Base-by-base conservation (phyloP, 2,888 invertebrate genomes). In the Eutolmus rufibarbis region DNA sequence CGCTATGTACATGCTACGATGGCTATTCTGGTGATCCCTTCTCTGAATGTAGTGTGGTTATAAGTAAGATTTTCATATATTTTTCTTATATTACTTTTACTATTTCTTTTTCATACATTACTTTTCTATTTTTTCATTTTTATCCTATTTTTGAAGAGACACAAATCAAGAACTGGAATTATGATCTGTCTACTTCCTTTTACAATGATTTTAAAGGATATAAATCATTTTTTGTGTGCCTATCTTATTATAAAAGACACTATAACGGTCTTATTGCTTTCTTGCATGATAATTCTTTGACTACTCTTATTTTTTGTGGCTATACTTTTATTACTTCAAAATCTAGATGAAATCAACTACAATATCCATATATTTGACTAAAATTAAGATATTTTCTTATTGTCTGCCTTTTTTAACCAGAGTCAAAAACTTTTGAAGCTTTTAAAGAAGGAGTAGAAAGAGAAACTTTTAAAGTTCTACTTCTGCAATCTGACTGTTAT, bases 1-100 rank as follows among this genome's bases (percentile, higher is more conserved):
- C 97, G 16, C 94, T 96, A 89, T 98, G 98, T 91, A 95, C 95
- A 89, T 98, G 98, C 91, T 94, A 95, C 90, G 94, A 95, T 87
- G 96, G 96, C 89, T 97, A 95, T 92, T 95, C 95, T 8, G 97
- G 97, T 74, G 96, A 97, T 94, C 97, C 97, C 89, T 97, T 97
- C 93, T 95, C 95, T 90, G 96, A 96, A 90, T 97, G 95, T 91
- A 92, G 94, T 91, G 93, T 93, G 89, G 91, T 92, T 90, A 93
- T 93, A 92, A 93, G 94, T 94, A 94, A 94, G 94, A 89, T 74
- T 51, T 46, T 46, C 14, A n/a, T 46, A 46, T 86, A 46, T 86
- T 76, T 43, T 19, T 43, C 74, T 19, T 74, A 31, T 76, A 46
- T 74, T 86, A 74, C 34, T 76, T 76, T 19, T 40, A 34, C 28